These are phyloP conservation scores for Hofmannophila pseudospretella DNA, from an alignment of 2,888 invertebrate genomes.

Conservation along the genomic window DNA sequence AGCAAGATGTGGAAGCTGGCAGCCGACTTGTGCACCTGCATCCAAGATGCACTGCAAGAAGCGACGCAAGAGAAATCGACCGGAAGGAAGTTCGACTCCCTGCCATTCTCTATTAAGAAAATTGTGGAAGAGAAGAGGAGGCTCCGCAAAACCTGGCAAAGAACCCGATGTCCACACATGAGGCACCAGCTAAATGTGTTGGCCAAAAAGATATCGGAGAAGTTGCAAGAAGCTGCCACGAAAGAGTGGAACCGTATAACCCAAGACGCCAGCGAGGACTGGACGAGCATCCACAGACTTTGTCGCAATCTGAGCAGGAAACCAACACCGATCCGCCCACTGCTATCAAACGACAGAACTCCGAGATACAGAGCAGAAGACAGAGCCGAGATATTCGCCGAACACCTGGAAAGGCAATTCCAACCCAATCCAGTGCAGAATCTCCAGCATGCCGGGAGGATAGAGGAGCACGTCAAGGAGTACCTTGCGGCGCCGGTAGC, in stretches of 20 bases:
- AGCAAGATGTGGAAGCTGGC: too few relatives aligned
- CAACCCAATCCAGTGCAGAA: background rate
- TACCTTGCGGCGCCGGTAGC: too few relatives aligned
- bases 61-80: too few relatives aligned
- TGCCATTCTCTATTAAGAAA: background rate
- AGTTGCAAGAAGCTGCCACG: background rate
- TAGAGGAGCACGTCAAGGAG: background rate
- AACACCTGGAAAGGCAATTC: background rate
- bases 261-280: background rate
- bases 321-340: background rate
- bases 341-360: background rate
- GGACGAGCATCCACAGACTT: constrained; percentile 1
- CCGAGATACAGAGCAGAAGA: constrained; percentile 3
- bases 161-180: background rate
- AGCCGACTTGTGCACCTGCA: too few relatives aligned
- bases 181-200: background rate
- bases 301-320: background rate
- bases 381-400: constrained; percentile 1
- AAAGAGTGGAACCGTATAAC: background rate
- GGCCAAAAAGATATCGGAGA: background rate
- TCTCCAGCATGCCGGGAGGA: background rate
- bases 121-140: constrained; percentile 1
- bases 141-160: background rate
- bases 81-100: too few relatives aligned
- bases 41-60: too few relatives aligned